A percentile compares a stretch with the other conserved stretches of the same genome.
Evolutionary conservation across 2,888 invertebrate genomes (phyloP).

Genomic region (Microchrysa polita): DNA sequence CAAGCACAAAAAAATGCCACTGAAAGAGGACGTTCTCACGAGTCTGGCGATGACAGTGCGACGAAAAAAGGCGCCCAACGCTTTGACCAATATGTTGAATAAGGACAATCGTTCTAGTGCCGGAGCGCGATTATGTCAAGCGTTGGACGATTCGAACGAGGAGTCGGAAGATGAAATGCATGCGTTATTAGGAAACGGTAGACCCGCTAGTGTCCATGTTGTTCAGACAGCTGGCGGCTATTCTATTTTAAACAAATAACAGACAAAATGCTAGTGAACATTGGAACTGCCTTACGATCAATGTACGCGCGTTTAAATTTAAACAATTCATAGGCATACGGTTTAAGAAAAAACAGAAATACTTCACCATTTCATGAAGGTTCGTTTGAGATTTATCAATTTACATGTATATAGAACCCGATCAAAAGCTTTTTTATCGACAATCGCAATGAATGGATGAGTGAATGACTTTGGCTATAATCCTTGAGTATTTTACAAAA

Average conservation of each 20-base stretch:
- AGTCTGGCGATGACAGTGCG: conserved; percentile 52
- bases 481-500: too few relatives aligned
- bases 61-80: conserved; percentile 53
- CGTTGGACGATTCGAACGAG: conserved; percentile 49
- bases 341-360: too few relatives aligned
- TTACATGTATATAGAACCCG: too few relatives aligned
- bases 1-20: conserved; percentile 51
- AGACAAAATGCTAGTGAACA: conserved; percentile 15
- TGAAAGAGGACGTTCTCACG: conserved; percentile 30
- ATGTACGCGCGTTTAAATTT: too few relatives aligned
- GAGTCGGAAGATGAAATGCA: conserved; percentile 53
- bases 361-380: too few relatives aligned
- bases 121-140: conserved; percentile 54
- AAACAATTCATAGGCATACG: too few relatives aligned
- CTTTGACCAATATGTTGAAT: conserved; percentile 47
- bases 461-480: too few relatives aligned
- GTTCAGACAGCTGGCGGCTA: conserved; percentile 54
- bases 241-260: conserved; percentile 53
- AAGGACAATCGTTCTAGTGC: conserved; percentile 55
- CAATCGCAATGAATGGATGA: too few relatives aligned
- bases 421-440: too few relatives aligned
- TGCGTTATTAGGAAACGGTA: conserved; percentile 53
- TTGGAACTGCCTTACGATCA: too few relatives aligned
- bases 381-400: too few relatives aligned
- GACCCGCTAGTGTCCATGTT: conserved; percentile 55